These are phyloP conservation scores for Sinocyclocheilus rhinocerous DNA, from an alignment of 2,113 vertebrate species.

Conservation along the genomic window DNA sequence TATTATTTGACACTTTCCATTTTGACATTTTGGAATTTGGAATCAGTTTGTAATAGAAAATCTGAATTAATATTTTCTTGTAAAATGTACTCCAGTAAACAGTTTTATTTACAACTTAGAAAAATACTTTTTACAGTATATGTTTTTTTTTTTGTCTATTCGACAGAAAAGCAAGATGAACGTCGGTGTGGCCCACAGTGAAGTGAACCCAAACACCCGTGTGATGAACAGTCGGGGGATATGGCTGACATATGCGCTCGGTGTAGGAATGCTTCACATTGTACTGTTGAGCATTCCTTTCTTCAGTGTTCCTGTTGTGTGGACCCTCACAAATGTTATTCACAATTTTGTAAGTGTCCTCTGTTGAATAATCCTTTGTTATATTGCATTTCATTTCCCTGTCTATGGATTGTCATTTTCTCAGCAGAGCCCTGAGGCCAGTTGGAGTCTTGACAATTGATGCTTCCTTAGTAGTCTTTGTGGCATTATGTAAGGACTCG, in stretches of 20 bases:
- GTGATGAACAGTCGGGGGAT: slow-evolving; percentile 98
- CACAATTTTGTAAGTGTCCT: slow-evolving; percentile 91
- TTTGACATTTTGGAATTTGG: neutral
- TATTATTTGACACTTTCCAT: neutral
- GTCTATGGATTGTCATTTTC: slow-evolving; percentile 1
- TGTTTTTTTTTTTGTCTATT: neutral
- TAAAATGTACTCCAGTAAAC: too few species aligned
- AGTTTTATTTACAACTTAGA: too few species aligned
- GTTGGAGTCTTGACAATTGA: slow-evolving; percentile 37
- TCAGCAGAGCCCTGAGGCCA: neutral
- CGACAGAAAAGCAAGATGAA: slow-evolving; percentile 84
- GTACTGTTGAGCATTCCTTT: slow-evolving; percentile 97
- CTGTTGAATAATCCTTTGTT: neutral
- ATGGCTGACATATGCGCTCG: slow-evolving; percentile 94
- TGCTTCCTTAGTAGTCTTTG: slow-evolving; percentile 43
- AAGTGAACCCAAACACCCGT: slow-evolving; percentile 96
- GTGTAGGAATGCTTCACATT: slow-evolving; percentile 93
- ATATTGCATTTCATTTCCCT: neutral
- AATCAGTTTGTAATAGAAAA: too few species aligned
- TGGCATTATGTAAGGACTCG: slow-evolving; percentile 39
- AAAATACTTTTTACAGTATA: too few species aligned
- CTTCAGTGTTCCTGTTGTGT: slow-evolving; percentile 94
- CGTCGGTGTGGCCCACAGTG: slow-evolving; percentile 97
- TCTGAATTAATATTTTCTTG: too few species aligned
- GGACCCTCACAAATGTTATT: slow-evolving; percentile 97